Base-by-base conservation (phyloP, 1,140 invertebrate species). In the Metopolophium dirhodum region DNA sequence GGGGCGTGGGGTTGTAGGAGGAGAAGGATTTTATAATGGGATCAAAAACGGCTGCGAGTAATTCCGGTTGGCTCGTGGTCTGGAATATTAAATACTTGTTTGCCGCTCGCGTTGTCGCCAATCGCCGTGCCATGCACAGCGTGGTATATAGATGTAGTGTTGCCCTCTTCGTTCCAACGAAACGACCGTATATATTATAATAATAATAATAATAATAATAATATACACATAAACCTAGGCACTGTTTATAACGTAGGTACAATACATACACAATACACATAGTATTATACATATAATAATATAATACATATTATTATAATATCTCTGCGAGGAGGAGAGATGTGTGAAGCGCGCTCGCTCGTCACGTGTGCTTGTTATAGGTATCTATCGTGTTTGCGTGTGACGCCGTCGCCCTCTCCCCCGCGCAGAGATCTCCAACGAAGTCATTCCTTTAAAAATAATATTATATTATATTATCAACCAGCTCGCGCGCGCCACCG, bases 41-140 rank as follows among this genome's bases (percentile, higher is more conserved):
- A 82, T 91, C 68, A 82, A 83, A 91, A 91, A 91, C 90, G 61
- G 90, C 68, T 91, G 61, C 90, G 41, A 77, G 61, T 82, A 82
- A 91, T 91, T 91, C 90, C 61, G 45, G 57, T 23, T n/a, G 54
- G 37, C 9, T 61, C 90, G 90, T 77, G 57, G 90, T 82, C 41
- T n/a, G 61, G 90, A 91, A 91, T 91, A 91, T 91, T 91, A 91
- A 83, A 91, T 82, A 41, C 47, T 49, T 23, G 37, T 82, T 41
- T 91, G 30, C 30, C 47, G 86, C 37, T 41, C 49, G 26, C 45
- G 61, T 45, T 35, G 51, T 68, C 90, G 35, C 41, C 68, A 20
- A 30, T 35, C 37, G 61, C 45, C 14, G 30, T 26, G 61, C 85
- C 41, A 4, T 45, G 11, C 45, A 37, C 61, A n/a, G 61, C 14